Evolutionary conservation across 1,140 invertebrate species (phyloP).

Genomic region (Pseudomyrmex sp.): DNA sequence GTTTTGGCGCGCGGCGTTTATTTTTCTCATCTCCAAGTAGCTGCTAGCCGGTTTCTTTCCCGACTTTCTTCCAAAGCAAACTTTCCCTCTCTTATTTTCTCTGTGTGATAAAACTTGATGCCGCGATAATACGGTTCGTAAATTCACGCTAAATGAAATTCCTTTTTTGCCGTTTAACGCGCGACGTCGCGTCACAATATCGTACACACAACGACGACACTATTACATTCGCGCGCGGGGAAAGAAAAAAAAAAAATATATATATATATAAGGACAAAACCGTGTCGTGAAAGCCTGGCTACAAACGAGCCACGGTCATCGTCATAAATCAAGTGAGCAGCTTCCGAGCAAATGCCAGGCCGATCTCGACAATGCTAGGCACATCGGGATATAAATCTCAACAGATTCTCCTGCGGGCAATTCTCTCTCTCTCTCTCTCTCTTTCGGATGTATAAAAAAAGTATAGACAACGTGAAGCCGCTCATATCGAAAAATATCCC

Average conservation of each 20-base stretch:
- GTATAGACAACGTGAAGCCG: slow-evolving; percentile 21
- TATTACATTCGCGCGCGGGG: background rate
- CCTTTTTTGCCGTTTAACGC: slow-evolving; percentile 24
- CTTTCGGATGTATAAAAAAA: slow-evolving; percentile 1
- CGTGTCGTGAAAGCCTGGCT: slow-evolving; percentile 3
- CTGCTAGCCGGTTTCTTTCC: slow-evolving; percentile 1
- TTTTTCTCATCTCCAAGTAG: slow-evolving; percentile 39
- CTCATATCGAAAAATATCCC: slow-evolving; percentile 19
- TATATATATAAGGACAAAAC: background rate
- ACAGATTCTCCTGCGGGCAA: slow-evolving; percentile 44
- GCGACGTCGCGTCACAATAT: slow-evolving; percentile 4
- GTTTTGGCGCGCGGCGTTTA: slow-evolving; percentile 36
- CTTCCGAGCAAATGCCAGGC: slow-evolving; percentile 56
- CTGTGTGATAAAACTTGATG: background rate
- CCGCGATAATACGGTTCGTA: slow-evolving; percentile 49
- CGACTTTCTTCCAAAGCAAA: slow-evolving; percentile 33
- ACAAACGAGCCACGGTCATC: slow-evolving; percentile 20
- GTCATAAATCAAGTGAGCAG: slow-evolving; percentile 60
- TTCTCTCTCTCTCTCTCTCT: too few species aligned
- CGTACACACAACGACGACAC: slow-evolving; percentile 3
- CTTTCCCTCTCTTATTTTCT: background rate
- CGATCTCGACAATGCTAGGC: slow-evolving; percentile 44
- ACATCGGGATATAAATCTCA: slow-evolving; percentile 58
- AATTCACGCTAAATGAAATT: slow-evolving; percentile 43
- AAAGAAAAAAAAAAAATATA: background rate